phyloP scores from a whole-genome alignment of 1,140 invertebrate genomes.

The Geopemphigus sp. region DNA sequence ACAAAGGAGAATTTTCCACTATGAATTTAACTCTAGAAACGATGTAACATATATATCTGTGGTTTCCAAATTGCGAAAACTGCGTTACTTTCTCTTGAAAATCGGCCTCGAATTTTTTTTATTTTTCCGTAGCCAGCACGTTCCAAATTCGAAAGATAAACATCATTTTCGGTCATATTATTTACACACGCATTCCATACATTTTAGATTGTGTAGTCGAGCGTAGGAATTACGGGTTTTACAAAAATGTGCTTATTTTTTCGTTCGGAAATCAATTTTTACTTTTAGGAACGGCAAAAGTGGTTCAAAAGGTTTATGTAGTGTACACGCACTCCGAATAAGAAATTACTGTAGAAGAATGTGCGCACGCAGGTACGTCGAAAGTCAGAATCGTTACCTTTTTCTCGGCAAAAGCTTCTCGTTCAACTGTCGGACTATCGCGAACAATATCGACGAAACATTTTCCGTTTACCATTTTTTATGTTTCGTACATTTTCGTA shows the following conservation, averaged over 20 bases:
- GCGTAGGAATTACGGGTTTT: neutral
- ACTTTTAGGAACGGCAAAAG: neutral
- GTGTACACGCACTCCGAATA: neutral
- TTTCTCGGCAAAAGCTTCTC: too few species aligned
- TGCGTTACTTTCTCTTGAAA: constrained; percentile 5
- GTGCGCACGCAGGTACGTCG: too few species aligned
- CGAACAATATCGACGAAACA: too few species aligned
- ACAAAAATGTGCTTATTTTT: neutral
- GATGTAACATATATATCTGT: too few species aligned
- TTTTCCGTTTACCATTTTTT: too few species aligned
- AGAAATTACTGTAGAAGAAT: too few species aligned
- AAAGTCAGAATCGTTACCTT: too few species aligned
- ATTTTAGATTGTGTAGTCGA: neutral
- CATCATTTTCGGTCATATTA: neutral
- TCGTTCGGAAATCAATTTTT: neutral
- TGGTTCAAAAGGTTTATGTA: neutral
- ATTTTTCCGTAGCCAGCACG: neutral
- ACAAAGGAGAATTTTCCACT: too few species aligned
- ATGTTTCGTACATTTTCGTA: too few species aligned
- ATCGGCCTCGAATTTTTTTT: neutral
- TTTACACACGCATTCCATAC: neutral
- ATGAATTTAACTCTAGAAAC: too few species aligned
- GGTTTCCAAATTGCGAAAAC: too few species aligned
- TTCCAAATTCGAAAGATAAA: neutral
- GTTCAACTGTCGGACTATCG: too few species aligned